Evolutionary conservation across 2,797 vertebrate species (phyloP).

Genomic region (Syngnathus acus): DNA sequence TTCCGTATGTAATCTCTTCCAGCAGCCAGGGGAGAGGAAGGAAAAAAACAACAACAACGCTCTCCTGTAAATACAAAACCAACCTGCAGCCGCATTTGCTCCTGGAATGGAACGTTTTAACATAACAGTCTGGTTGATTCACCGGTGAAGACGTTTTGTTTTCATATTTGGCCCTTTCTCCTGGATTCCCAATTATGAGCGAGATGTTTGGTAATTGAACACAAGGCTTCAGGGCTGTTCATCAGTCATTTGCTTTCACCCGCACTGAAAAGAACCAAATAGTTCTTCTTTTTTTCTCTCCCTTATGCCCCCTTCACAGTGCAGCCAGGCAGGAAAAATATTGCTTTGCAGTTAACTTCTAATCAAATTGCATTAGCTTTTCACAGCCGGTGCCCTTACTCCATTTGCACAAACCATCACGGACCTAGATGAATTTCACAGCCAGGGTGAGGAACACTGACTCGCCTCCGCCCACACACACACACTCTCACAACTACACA

Average conservation of each 20-base stretch:
- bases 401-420: constrained; percentile 63
- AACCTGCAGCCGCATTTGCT: constrained; percentile 22
- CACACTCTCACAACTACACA: background rate
- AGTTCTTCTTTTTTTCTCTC: constrained; percentile 12
- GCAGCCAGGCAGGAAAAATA: constrained; percentile 58
- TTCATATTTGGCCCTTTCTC: constrained; percentile 30
- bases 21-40: constrained; percentile 39
- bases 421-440: constrained; percentile 58
- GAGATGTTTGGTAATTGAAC: constrained; percentile 49
- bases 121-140: background rate
- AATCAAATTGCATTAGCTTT: constrained; percentile 68
- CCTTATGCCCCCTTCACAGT: constrained; percentile 3
- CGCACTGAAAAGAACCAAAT: constrained; percentile 39
- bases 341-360: constrained; percentile 64
- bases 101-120: constrained; percentile 14
- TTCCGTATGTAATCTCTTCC: constrained; percentile 53
- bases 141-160: constrained; percentile 3
- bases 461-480: constrained; percentile 21
- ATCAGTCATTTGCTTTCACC: constrained; percentile 46
- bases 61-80: constrained; percentile 51
- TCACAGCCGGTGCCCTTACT: constrained; percentile 60
- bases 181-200: constrained; percentile 46
- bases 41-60: constrained; percentile 34
- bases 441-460: constrained; percentile 53
- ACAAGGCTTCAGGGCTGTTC: constrained; percentile 33